Evolutionary conservation across 2,797 vertebrate species (phyloP).

Genomic region (Caiman crocodilus): DNA sequence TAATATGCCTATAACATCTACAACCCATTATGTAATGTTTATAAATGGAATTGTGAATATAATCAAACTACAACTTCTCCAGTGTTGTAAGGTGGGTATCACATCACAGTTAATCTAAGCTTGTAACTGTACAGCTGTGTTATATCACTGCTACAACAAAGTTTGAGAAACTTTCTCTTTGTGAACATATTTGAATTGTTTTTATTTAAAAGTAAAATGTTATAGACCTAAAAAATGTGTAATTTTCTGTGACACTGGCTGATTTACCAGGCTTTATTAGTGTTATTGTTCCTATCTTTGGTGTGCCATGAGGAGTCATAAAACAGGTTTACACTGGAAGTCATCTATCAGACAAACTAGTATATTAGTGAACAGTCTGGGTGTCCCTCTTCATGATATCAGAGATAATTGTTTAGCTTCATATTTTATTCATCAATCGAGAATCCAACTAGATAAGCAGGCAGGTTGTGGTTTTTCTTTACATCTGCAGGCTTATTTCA

Average conservation of each 20-base stretch:
- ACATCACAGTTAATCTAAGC: neutral
- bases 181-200: neutral
- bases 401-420: neutral
- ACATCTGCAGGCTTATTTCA: neutral
- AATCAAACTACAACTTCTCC: neutral
- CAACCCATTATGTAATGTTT: neutral
- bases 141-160: neutral
- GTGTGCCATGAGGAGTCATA: neutral
- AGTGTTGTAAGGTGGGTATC: neutral
- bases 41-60: neutral
- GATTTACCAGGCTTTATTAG: neutral
- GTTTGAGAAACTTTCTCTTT: constrained; percentile 8
- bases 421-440: neutral
- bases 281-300: neutral
- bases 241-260: neutral
- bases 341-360: neutral
- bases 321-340: constrained; percentile 15
- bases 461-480: neutral
- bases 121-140: no score
- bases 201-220: neutral
- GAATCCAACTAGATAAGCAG: neutral
- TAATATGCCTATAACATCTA: neutral
- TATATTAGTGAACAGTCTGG: neutral
- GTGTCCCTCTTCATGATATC: neutral
- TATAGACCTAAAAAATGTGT: neutral